A percentile compares a stretch with the other conserved stretches of the same genome.
phyloP scores from a whole-genome alignment of 2,113 vertebrate genomes.

The Madoqua kirkii region DNA sequence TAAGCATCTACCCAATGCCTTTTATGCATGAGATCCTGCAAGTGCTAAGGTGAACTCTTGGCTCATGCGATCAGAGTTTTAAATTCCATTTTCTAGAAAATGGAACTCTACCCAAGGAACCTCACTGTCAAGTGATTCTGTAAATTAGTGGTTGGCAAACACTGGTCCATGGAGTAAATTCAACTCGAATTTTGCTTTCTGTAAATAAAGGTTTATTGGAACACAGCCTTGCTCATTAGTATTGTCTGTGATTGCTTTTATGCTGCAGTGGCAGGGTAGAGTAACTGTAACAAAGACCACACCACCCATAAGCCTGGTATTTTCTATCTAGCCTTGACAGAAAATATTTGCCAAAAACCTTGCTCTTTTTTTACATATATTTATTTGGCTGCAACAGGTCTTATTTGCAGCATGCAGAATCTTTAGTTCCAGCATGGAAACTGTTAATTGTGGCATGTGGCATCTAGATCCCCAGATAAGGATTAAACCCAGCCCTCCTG shows the following conservation, averaged over 20 bases:
- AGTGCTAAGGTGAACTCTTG: not conserved
- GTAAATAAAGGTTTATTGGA: not conserved
- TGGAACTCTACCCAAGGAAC: not conserved
- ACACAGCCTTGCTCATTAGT: not conserved
- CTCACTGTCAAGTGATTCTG: not conserved
- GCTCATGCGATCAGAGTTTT: not conserved
- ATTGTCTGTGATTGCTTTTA: not conserved
- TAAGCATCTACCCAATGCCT: not conserved
- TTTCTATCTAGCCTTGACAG: not conserved
- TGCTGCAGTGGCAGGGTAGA: not conserved
- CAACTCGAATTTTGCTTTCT: not conserved
- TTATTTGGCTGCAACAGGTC: not conserved
- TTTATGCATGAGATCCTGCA: not conserved
- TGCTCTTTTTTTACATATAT: not conserved
- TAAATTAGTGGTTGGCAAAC: not conserved
- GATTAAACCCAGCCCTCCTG: not conserved
- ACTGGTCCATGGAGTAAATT: not conserved
- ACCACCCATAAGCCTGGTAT: not conserved
- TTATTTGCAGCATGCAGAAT: not conserved
- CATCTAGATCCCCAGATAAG: not conserved
- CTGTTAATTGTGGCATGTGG: not conserved
- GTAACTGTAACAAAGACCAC: not conserved
- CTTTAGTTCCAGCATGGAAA: not conserved
- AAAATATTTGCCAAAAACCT: not conserved
- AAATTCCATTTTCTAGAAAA: not conserved